Conservation (phyloP, 2,113 vertebrate species). For the Ptilorrhoa leucosticta region DNA sequence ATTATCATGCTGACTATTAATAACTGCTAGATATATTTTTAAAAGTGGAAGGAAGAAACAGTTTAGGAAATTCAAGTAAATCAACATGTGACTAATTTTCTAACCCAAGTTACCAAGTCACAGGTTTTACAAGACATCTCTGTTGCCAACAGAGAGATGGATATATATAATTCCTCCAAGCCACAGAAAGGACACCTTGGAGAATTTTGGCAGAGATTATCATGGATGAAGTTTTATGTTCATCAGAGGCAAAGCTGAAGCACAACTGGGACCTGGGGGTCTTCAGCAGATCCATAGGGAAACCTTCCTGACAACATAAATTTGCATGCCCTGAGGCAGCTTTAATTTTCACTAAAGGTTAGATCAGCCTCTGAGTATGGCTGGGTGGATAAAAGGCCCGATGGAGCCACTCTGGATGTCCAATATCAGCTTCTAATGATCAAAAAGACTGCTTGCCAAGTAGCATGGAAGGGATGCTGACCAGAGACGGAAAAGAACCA, state of each 20-base stretch:
- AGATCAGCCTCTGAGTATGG: not conserved
- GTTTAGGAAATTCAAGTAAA: not conserved
- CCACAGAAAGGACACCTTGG: not conserved
- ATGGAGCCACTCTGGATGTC: not conserved
- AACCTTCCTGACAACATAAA: not conserved
- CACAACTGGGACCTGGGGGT: not conserved
- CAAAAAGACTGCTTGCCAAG: not conserved
- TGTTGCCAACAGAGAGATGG: rapidly evolving
- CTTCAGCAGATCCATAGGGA: not conserved
- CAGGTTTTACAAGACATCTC: not conserved
- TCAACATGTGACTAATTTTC: not conserved
- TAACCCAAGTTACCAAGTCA: not conserved
- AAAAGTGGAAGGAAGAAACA: not conserved
- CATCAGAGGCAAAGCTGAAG: not conserved
- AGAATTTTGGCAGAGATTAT: not conserved
- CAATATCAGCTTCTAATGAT: not conserved
- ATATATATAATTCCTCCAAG: not conserved
- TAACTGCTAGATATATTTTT: not conserved
- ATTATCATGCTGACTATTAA: not conserved
- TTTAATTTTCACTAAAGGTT: not conserved
- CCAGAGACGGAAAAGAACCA: not conserved
- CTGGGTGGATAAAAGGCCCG: not conserved
- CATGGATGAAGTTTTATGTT: not conserved
- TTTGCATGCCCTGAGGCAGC: not conserved
- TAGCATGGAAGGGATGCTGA: not conserved